Evolutionary conservation across 2,797 vertebrate genomes (phyloP).

Genomic region (Tauraco hartlaubi): DNA sequence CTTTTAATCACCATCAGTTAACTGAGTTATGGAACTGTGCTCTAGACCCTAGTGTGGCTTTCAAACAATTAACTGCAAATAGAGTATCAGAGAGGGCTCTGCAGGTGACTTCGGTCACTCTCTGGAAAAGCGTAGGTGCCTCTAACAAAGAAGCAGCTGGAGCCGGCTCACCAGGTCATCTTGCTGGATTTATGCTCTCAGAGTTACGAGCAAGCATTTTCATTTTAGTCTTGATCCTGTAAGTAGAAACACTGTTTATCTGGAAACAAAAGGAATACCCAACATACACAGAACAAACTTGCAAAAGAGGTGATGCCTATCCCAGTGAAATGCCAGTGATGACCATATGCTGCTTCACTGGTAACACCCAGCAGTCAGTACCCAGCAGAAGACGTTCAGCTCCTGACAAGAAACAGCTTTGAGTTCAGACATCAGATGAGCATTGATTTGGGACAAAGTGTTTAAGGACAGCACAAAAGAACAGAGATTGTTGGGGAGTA

Average conservation of each 20-base stretch:
- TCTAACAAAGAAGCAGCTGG: neutral
- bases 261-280: neutral
- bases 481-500: neutral
- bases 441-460: neutral
- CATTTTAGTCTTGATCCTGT: neutral
- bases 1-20: constrained; percentile 10
- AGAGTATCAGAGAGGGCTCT: neutral
- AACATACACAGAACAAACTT: neutral
- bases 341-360: neutral
- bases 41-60: neutral
- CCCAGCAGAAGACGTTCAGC: neutral
- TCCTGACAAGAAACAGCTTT: neutral
- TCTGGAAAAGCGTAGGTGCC: neutral
- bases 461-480: neutral
- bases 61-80: neutral
- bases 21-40: neutral
- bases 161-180: neutral
- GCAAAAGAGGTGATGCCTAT: neutral
- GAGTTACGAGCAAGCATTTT: neutral
- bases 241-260: neutral
- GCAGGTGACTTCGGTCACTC: neutral
- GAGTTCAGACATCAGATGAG: neutral
- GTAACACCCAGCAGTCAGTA: neutral
- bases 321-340: neutral
- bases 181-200: neutral